These are phyloP conservation scores for Dufourea novaeangliae DNA, from an alignment of 1,140 invertebrate genomes.

Conservation along the genomic window DNA sequence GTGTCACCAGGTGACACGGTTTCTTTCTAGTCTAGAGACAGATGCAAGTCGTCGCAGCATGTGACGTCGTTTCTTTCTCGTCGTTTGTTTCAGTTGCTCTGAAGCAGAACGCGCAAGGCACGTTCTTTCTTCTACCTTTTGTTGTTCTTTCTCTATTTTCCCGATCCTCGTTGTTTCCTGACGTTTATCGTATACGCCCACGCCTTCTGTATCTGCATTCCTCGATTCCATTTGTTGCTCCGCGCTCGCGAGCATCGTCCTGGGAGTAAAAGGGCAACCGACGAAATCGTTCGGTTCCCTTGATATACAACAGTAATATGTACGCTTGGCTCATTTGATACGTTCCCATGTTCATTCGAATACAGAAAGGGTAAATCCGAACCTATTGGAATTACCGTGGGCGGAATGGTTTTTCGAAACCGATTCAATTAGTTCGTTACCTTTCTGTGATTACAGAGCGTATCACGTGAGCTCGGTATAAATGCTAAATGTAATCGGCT, in stretches of 20 bases:
- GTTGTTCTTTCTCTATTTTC: not conserved
- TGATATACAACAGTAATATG: not conserved
- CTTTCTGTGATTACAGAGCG: not conserved
- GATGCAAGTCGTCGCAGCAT: conserved; percentile 66
- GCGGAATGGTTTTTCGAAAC: too few species aligned
- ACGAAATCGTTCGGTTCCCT: not conserved
- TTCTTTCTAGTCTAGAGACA: conserved; percentile 78
- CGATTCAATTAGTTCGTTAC: too few species aligned
- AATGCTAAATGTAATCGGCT: not conserved
- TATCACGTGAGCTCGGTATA: not conserved
- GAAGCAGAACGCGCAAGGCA: conserved; percentile 16
- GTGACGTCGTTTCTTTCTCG: conserved; percentile 56
- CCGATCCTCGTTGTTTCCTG: not conserved
- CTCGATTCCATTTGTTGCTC: not conserved
- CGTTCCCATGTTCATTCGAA: too few species aligned
- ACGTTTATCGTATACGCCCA: not conserved
- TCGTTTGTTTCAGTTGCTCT: conserved; percentile 37
- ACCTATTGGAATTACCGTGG: too few species aligned
- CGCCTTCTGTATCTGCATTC: not conserved
- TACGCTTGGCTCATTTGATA: conserved; percentile 1
- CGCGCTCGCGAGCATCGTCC: not conserved
- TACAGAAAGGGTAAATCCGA: not conserved
- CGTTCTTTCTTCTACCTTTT: conserved; percentile 16
- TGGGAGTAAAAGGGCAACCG: not conserved
- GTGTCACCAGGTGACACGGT: conserved; percentile 53